phyloP scores from a whole-genome alignment of 1,140 invertebrate species.

The Pseudoatta argentina region DNA sequence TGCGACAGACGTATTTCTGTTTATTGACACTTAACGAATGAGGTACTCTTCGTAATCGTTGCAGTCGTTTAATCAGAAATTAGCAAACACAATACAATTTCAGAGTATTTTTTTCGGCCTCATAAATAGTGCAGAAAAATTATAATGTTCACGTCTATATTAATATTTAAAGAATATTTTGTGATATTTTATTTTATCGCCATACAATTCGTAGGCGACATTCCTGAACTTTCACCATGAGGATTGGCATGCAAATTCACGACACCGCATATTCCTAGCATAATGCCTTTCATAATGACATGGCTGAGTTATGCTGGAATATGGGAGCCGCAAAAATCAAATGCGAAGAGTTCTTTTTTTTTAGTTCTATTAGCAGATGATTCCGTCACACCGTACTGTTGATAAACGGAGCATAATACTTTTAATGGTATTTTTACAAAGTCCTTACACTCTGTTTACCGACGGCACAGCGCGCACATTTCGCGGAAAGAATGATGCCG shows the following conservation, averaged over 20 bases:
- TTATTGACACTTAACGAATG: neutral
- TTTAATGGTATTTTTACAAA: conserved; percentile 68
- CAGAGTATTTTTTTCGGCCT: neutral
- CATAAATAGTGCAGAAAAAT: neutral
- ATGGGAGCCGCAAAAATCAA: conserved; percentile 69
- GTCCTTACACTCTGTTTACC: conserved; percentile 83
- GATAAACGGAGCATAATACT: conserved; percentile 83
- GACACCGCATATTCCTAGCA: conserved; percentile 77
- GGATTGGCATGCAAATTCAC: conserved; percentile 52
- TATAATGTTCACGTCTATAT: neutral
- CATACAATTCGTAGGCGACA: neutral
- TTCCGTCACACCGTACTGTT: conserved; percentile 65
- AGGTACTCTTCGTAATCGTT: neutral
- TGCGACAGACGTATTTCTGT: neutral
- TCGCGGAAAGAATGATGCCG: neutral
- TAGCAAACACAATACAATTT: neutral
- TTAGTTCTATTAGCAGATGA: conserved; percentile 39
- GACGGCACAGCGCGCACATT: conserved; percentile 66
- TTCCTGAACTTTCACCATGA: neutral
- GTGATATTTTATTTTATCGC: neutral
- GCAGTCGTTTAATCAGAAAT: neutral
- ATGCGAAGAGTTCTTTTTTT: neutral
- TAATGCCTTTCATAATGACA: conserved; percentile 73
- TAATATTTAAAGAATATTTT: neutral
- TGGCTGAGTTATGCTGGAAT: conserved; percentile 77